Conservation (phyloP, 2,888 invertebrate species). For the Troilus luridus region DNA sequence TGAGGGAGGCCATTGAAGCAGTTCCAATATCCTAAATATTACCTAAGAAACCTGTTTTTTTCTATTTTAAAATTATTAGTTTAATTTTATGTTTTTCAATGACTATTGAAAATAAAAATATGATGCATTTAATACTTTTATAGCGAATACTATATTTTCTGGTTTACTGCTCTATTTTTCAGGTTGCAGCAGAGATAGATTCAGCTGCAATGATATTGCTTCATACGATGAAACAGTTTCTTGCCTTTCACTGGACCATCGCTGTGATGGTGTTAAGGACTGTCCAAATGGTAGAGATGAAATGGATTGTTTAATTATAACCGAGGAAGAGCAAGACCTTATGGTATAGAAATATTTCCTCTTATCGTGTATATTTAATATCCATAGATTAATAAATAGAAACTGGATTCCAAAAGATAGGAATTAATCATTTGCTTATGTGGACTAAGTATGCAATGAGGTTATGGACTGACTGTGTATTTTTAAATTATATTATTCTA, state of each 20-base stretch:
- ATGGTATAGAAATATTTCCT: background rate
- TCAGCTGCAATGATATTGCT: constrained; percentile 77
- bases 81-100: too few species aligned
- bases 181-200: constrained; percentile 78
- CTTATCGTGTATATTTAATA: background rate
- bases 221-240: constrained; percentile 68
- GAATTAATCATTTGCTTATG: background rate
- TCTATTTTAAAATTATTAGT: too few species aligned
- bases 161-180: constrained; percentile 10
- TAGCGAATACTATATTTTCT: background rate
- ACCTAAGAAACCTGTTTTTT: too few species aligned
- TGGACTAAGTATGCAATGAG: background rate
- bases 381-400: background rate
- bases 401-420: background rate
- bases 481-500: too few species aligned
- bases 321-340: constrained; percentile 67
- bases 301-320: constrained; percentile 80
- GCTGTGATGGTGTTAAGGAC: constrained; percentile 80
- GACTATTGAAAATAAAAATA: too few species aligned
- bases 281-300: constrained; percentile 85
- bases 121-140: too few species aligned
- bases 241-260: constrained; percentile 78
- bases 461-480: too few species aligned
- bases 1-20: too few species aligned
- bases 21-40: too few species aligned